These are phyloP conservation scores for Tenthredo distinguenda DNA, from an alignment of 2,888 invertebrate genomes.

Conservation along the genomic window DNA sequence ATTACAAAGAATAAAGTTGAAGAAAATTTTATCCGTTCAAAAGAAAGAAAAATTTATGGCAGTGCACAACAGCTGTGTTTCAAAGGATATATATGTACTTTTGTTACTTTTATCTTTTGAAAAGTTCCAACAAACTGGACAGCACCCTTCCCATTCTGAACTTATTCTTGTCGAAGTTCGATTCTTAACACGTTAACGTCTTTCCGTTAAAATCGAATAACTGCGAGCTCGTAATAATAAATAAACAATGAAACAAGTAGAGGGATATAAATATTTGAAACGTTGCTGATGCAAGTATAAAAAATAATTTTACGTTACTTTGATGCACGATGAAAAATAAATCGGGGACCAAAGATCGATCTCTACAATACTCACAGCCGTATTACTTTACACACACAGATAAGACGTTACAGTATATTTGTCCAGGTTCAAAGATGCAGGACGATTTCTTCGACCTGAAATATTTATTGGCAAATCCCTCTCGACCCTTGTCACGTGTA, in stretches of 20 bases:
- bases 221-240: background rate
- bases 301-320: background rate
- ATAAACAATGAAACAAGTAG: background rate
- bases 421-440: background rate
- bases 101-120: background rate
- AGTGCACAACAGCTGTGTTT: constrained; percentile 10
- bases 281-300: background rate
- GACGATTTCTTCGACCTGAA: background rate
- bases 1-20: constrained; percentile 23
- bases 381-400: background rate
- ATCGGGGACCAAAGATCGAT: background rate
- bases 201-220: background rate
- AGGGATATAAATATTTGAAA: background rate
- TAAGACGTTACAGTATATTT: constrained; percentile 27
- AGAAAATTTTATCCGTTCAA: constrained; percentile 8
- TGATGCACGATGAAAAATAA: background rate
- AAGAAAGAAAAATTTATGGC: constrained; percentile 1
- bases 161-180: background rate
- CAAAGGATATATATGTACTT: background rate
- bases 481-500: constrained; percentile 45
- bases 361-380: background rate
- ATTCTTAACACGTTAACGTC: background rate
- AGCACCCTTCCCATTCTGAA: background rate
- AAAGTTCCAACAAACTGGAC: constrained; percentile 34
- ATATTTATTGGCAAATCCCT: constrained; percentile 45